These are phyloP conservation scores for Rambutsinella grinnellia DNA, from an alignment of 2,888 invertebrate genomes.

Conservation along the genomic window DNA sequence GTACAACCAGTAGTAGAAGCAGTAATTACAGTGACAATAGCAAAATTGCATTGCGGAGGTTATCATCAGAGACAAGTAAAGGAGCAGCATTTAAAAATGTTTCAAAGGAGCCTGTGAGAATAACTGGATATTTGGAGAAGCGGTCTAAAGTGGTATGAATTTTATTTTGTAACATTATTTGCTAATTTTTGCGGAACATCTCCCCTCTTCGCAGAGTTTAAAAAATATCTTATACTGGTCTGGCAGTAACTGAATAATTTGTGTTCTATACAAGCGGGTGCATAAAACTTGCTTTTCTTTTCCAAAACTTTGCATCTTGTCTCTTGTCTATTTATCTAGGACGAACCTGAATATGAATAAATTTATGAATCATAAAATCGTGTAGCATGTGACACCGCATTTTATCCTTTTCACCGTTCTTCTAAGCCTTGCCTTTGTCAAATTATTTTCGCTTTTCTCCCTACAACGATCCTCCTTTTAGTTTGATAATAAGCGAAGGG, in stretches of 20 bases:
- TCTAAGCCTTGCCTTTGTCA: too few species aligned
- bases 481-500: too few species aligned
- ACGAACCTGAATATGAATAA: conserved; percentile 35
- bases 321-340: too few species aligned
- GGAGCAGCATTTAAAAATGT: conserved; percentile 27
- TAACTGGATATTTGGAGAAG: conserved; percentile 72
- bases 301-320: too few species aligned
- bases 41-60: conserved; percentile 24
- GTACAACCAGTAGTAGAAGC: conserved; percentile 11
- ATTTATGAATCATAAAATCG: conserved; percentile 51
- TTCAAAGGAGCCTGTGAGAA: conserved; percentile 67
- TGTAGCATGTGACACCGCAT: conserved; percentile 53
- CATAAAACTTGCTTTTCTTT: too few species aligned
- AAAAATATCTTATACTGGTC: too few species aligned
- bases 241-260: too few species aligned
- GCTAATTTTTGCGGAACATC: too few species aligned
- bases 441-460: background rate
- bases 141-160: conserved; percentile 71
- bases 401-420: conserved; percentile 22
- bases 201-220: too few species aligned
- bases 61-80: conserved; percentile 2
- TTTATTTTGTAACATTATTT: background rate
- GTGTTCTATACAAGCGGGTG: too few species aligned
- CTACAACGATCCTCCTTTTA: too few species aligned
- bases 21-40: background rate